Percentiles rank a stretch among this genome's conserved stretches.
Conservation (phyloP, 2,797 vertebrate genomes). For the Hemibagrus guttatus region DNA sequence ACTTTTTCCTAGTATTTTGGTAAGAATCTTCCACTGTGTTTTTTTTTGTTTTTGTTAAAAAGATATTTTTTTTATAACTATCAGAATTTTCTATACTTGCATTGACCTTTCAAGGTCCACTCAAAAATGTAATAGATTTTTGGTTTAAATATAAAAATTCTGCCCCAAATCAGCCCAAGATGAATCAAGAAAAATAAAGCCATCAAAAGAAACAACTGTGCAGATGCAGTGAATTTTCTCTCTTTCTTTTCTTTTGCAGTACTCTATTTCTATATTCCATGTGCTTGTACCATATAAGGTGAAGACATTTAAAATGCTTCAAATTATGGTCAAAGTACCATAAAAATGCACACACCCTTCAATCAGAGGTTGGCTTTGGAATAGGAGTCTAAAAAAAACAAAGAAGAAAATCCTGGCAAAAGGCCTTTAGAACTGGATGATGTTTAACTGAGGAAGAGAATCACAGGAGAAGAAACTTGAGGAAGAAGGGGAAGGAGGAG, state of each 20-base stretch:
- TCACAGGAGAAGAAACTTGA: not conserved
- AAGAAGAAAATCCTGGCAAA: conserved; percentile 14
- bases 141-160: too few species aligned
- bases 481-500: not conserved
- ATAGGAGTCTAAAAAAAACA: not conserved
- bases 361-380: conserved; percentile 26
- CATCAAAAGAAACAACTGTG: not conserved
- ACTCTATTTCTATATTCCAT: conserved; percentile 11
- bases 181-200: not conserved
- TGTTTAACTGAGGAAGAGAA: conserved; percentile 14
- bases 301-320: conserved; percentile 25
- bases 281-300: conserved; percentile 16
- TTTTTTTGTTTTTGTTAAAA: not conserved
- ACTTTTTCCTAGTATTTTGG: not conserved
- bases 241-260: conserved; percentile 1
- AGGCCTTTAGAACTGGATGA: not conserved
- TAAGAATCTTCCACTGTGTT: not conserved
- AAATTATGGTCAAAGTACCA: conserved; percentile 31
- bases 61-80: not conserved
- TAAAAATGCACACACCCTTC: conserved; percentile 26
- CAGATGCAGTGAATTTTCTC: not conserved
- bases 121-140: not conserved
- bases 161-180: too few species aligned
- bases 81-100: not conserved
- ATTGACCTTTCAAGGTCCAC: too few species aligned